Conservation (phyloP, 30 jellyfish, hydroid and myxozoan genomes). For the Clytia hemisphaerica region DNA sequence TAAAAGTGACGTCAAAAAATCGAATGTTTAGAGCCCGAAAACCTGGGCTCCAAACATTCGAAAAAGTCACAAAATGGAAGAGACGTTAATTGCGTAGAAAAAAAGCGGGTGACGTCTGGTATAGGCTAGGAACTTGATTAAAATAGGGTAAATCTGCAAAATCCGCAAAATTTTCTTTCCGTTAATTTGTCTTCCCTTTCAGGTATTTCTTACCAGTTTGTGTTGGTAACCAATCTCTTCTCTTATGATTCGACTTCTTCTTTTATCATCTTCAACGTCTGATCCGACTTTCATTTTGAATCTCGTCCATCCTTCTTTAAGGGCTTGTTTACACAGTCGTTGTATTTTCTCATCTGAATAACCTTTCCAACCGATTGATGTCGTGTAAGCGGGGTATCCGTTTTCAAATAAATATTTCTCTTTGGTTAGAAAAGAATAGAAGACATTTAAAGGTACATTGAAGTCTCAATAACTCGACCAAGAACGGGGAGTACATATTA, state of each 20-base stretch:
- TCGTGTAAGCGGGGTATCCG: conserved; percentile 74
- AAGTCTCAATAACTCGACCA: too few relatives aligned
- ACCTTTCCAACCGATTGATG: conserved; percentile 78
- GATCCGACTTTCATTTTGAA: conserved; percentile 70
- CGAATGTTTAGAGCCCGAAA: too few relatives aligned
- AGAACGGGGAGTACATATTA: too few relatives aligned
- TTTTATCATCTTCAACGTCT: conserved; percentile 54
- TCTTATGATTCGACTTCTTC: conserved; percentile 41
- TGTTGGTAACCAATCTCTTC: conserved; percentile 53
- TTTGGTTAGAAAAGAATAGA: not conserved
- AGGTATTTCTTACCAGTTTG: conserved; percentile 44
- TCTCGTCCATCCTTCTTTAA: conserved; percentile 69
- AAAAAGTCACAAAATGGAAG: too few relatives aligned
- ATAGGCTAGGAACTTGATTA: too few relatives aligned
- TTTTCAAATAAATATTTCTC: conserved; percentile 32
- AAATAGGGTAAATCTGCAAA: too few relatives aligned
- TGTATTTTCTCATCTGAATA: conserved; percentile 50
- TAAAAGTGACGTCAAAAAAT: too few relatives aligned
- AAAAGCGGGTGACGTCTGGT: too few relatives aligned
- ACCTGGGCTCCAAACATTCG: too few relatives aligned
- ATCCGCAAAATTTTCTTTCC: too few relatives aligned
- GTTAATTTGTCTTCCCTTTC: too few relatives aligned
- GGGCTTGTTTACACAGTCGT: conserved; percentile 19
- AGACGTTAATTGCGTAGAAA: too few relatives aligned
- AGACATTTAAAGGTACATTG: not conserved